Evolutionary conservation across 2,113 vertebrate genomes (phyloP), one percentile per base, ranked within the genome.

Genomic region (Leptodactylus fuscus): DNA sequence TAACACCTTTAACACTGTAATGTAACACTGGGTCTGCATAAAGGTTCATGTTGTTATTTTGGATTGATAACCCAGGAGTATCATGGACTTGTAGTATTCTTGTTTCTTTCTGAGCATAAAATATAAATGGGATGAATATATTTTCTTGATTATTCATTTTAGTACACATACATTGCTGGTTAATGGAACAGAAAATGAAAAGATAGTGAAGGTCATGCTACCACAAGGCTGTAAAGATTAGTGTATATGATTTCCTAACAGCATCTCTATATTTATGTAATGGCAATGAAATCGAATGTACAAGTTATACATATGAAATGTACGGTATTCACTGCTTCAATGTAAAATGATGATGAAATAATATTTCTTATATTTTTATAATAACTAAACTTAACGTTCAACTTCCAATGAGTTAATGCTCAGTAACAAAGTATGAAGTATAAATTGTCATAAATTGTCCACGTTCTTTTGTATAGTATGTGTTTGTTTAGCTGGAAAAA

Each of bases 171-270:
- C 60, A 85, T 80, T 34, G 20, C 32, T 13, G 76, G 53, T 79
- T 80, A 85, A 71, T 85, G 83, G 83, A 58, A 85, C 62, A 85
- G 83, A 85, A 85, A 85, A 85, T 85, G 83, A 80, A 85, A 77
- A 79, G 60, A 85, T 53, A 51, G 44, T 53, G 74, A 77, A 85
- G 83, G 75, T 85, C 75, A 85, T 58, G 65, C 75, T 71, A 70
- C 71, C 62, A 78, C 51, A 27, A 55, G 34, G 44, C 48, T 29
- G 60, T 79, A 80, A 79, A 79, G 75, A 85, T 85, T 71, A 69
- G 62, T 60, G 60, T 77, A 77, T 44, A 51, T 76, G 71, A 76
- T 83, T 75, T 41, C 46, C 55, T 75, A 60, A 71, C 74, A 85
- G 44, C n/a, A 22, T 62, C 74, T 58, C 46, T 84, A 49, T 76